Percentiles rank a stretch among this genome's conserved stretches.
phyloP scores from a whole-genome alignment of 2,888 invertebrate genomes.

The Lamellibrachia satsuma region DNA sequence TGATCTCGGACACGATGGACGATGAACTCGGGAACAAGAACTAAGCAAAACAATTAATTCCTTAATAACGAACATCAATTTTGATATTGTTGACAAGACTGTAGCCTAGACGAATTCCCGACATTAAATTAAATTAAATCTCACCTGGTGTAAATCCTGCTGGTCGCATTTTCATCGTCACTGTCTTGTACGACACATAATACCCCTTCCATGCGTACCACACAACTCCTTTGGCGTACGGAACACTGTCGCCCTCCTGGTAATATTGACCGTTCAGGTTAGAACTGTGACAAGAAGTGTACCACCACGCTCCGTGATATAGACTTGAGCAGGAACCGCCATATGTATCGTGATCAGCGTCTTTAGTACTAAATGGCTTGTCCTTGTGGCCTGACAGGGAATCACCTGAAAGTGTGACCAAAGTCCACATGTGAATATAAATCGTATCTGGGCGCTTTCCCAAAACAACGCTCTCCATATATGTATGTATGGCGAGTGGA shows the following conservation, averaged over 20 bases:
- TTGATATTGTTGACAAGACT: too few species aligned
- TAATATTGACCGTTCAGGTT: not conserved
- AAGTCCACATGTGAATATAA: not conserved
- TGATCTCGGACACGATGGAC: too few species aligned
- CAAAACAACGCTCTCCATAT: too few species aligned
- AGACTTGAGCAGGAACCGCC: not conserved
- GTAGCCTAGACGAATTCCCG: too few species aligned
- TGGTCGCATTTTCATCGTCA: not conserved
- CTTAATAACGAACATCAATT: too few species aligned
- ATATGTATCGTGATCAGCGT: not conserved
- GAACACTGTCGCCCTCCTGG: not conserved
- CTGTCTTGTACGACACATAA: not conserved
- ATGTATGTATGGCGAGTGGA: too few species aligned
- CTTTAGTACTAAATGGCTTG: not conserved
- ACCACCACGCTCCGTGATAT: not conserved
- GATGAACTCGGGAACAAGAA: too few species aligned
- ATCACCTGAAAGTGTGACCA: not conserved
- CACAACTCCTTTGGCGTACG: not conserved
- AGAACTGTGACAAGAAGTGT: not conserved
- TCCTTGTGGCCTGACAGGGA: not conserved
- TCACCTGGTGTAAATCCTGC: not conserved
- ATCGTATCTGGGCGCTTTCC: too few species aligned
- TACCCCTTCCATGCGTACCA: not conserved
- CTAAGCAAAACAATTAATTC: too few species aligned
- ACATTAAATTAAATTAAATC: not conserved